Evolutionary conservation across 2,113 vertebrate species (phyloP).

Genomic region (Microcebus lehilahytsara): DNA sequence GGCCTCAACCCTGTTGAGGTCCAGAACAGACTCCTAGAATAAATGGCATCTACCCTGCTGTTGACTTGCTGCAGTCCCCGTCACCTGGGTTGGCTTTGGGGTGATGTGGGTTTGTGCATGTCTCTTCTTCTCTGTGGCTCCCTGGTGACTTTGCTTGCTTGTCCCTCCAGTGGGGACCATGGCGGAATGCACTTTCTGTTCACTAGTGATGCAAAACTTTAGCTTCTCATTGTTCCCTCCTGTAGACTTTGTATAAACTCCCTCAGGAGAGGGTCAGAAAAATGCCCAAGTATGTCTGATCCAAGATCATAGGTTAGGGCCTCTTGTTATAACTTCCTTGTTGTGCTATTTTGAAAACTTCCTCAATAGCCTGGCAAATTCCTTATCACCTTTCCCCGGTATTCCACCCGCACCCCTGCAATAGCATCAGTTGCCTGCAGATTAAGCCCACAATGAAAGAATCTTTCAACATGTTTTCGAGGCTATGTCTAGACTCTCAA

Average conservation of each 20-base stretch:
- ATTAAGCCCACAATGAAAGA: rapidly evolving
- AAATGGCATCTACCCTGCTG: background rate
- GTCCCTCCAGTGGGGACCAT: too few relatives aligned
- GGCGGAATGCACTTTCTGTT: background rate
- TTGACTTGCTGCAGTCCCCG: too few relatives aligned
- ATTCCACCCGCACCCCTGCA: too few relatives aligned
- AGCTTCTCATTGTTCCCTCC: background rate
- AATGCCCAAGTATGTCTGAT: background rate
- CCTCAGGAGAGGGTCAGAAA: background rate
- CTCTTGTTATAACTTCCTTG: background rate
- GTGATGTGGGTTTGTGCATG: background rate
- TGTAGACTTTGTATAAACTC: background rate
- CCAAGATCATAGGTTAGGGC: too few relatives aligned
- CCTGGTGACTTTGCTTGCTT: background rate
- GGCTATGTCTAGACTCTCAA: background rate
- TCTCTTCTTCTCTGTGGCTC: background rate
- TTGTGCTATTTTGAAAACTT: background rate
- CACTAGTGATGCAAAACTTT: background rate
- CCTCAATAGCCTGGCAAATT: background rate
- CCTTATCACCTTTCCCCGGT: too few relatives aligned
- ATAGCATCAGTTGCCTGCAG: too few relatives aligned
- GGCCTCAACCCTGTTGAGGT: background rate
- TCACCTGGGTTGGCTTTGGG: background rate
- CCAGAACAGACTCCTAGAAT: background rate
- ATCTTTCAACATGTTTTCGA: too few relatives aligned